These are phyloP conservation scores for Hippoglossus hippoglossus DNA, from an alignment of 2,797 vertebrate genomes.

Conservation along the genomic window DNA sequence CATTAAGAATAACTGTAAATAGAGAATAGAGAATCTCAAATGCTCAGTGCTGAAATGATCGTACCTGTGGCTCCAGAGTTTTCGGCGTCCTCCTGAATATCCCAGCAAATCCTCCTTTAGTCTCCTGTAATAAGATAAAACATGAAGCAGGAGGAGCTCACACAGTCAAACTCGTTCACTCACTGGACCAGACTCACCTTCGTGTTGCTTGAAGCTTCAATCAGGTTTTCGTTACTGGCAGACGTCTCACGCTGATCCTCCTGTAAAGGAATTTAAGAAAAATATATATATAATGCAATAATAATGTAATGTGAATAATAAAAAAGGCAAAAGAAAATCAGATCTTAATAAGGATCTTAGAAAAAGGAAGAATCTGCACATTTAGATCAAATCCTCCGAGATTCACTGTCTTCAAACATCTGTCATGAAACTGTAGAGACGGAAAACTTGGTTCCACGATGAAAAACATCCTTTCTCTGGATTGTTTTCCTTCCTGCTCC, in stretches of 20 bases:
- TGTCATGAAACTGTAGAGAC: too few species aligned
- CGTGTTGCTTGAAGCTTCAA: conserved; percentile 20
- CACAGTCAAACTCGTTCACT: not conserved
- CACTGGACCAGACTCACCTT: conserved; percentile 44
- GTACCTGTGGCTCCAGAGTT: conserved; percentile 65
- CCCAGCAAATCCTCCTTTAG: conserved; percentile 53
- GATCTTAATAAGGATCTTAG: too few species aligned
- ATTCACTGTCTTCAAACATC: too few species aligned
- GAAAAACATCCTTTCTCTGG: too few species aligned
- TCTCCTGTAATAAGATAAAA: conserved; percentile 46
- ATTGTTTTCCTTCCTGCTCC: too few species aligned
- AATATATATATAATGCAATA: not conserved
- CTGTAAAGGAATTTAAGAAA: conserved; percentile 31
- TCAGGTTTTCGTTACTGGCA: conserved; percentile 46
- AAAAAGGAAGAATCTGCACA: too few species aligned
- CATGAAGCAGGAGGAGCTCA: not conserved
- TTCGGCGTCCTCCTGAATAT: conserved; percentile 65
- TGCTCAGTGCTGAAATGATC: not conserved
- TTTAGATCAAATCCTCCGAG: too few species aligned
- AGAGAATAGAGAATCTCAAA: too few species aligned
- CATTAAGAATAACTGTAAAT: too few species aligned
- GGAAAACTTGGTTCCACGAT: too few species aligned
- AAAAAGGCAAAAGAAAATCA: too few species aligned
- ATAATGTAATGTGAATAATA: not conserved
- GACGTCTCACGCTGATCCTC: conserved; percentile 25